Evolutionary conservation across 2,888 invertebrate species (phyloP).

Genomic region (Dryococelus australis): DNA sequence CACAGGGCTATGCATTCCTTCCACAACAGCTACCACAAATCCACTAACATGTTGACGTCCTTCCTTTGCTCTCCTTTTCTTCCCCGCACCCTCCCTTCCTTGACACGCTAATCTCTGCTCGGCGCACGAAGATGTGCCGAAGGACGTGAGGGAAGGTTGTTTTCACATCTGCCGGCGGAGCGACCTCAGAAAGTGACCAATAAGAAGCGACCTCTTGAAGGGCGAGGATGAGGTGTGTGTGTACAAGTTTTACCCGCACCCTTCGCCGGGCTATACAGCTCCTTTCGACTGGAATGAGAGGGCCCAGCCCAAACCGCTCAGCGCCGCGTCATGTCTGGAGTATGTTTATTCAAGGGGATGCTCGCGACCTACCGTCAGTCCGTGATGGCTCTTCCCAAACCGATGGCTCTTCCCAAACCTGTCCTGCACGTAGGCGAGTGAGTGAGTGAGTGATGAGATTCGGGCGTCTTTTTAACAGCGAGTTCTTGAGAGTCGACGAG

Average conservation of each 20-base stretch:
- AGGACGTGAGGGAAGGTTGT: not conserved
- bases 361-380: not conserved
- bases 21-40: not conserved
- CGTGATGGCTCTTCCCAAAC: too few species aligned
- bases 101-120: not conserved
- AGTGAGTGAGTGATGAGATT: too few species aligned
- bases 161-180: not conserved
- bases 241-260: not conserved
- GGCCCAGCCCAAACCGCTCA: not conserved
- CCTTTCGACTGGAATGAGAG: constrained; percentile 8
- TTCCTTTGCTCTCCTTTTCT: not conserved
- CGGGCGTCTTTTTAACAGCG: too few species aligned
- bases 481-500: too few species aligned
- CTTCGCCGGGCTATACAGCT: not conserved
- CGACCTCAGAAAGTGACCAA: not conserved
- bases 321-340: not conserved
- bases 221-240: not conserved
- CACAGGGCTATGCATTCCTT: not conserved
- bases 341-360: not conserved
- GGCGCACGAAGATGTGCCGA: not conserved
- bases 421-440: too few species aligned
- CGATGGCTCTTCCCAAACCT: not conserved
- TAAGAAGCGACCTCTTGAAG: not conserved
- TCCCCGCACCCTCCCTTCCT: not conserved
- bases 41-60: not conserved